Percentiles rank a stretch among this genome's conserved stretches.
These are phyloP conservation scores for Melanogrammus aeglefinus DNA, from an alignment of 2,797 vertebrate genomes.

Conservation along the genomic window DNA sequence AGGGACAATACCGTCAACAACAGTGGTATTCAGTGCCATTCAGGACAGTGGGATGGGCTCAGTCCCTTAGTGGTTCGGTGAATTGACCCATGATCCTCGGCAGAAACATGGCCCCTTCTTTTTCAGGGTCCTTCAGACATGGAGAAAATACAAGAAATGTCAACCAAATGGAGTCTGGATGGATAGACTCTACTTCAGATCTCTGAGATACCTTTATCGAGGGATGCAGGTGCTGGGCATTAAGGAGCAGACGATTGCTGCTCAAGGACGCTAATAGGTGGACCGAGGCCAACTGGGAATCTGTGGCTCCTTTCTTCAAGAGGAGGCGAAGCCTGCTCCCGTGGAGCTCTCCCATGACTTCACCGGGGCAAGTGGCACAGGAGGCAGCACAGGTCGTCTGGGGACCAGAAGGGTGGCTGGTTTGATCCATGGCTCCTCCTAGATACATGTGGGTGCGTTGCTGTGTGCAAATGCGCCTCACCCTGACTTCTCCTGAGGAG, in stretches of 20 bases:
- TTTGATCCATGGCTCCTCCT: neutral
- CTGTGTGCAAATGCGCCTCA: neutral
- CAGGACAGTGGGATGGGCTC: neutral
- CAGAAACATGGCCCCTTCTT: neutral
- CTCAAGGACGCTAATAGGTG: too few relatives aligned
- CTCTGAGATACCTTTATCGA: neutral
- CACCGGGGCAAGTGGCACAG: too few relatives aligned
- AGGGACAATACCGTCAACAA: too few relatives aligned
- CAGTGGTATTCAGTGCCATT: too few relatives aligned
- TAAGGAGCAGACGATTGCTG: too few relatives aligned
- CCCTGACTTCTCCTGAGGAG: neutral
- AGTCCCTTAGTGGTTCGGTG: neutral
- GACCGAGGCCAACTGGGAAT: too few relatives aligned
- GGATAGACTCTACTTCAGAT: too few relatives aligned
- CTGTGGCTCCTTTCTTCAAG: neutral
- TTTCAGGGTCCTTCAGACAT: neutral
- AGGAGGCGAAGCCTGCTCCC: neutral
- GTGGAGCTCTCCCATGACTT: neutral
- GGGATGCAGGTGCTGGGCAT: too few relatives aligned
- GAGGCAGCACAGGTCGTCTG: neutral
- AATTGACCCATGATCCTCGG: neutral
- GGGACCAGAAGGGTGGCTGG: neutral
- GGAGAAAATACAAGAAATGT: neutral
- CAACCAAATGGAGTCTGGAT: neutral
- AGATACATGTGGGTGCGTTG: neutral